These are phyloP conservation scores for Pygoscelis antarcticus DNA, from an alignment of 2,113 vertebrate genomes.

Conservation along the genomic window DNA sequence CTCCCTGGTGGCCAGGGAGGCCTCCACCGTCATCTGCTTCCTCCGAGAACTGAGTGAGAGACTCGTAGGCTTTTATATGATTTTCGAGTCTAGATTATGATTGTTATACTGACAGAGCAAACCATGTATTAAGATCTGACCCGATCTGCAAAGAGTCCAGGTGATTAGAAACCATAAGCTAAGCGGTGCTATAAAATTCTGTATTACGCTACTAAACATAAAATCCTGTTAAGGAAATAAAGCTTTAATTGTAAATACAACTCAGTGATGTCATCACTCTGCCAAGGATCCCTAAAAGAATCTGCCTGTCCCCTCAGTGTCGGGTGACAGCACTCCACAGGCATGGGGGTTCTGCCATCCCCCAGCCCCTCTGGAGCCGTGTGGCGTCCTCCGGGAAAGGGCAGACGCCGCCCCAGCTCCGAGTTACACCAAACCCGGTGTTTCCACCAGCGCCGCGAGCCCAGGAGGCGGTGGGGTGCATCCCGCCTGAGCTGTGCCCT, in stretches of 20 bases:
- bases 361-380: background rate
- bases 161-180: background rate
- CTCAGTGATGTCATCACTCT: background rate
- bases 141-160: background rate
- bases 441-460: background rate
- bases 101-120: background rate
- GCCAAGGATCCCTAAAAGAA: background rate
- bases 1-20: background rate
- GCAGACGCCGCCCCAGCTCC: background rate
- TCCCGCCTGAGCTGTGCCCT: background rate
- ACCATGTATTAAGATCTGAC: background rate
- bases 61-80: background rate
- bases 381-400: background rate
- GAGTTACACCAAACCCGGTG: background rate
- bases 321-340: background rate
- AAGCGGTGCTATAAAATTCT: too few species aligned
- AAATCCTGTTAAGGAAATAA: background rate
- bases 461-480: background rate
- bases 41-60: background rate
- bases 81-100: background rate
- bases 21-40: background rate
- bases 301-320: background rate
- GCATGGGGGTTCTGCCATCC: background rate
- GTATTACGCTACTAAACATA: background rate
- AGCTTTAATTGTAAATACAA: background rate